Base-by-base conservation (phyloP, 2,113 vertebrate genomes). In the Machaerirhynchus nigripectus region DNA sequence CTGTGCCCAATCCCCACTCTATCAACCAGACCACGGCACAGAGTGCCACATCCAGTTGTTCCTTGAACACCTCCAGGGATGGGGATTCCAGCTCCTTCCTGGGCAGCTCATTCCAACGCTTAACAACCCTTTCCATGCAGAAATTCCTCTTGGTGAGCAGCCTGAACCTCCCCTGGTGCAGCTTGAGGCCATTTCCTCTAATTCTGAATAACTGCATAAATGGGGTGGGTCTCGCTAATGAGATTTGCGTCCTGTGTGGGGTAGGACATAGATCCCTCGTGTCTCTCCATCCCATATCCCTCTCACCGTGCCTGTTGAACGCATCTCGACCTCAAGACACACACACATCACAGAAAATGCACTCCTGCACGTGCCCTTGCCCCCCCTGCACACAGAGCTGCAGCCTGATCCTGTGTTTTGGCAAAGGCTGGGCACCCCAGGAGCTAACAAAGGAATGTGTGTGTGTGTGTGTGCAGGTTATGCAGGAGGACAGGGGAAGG, bases 351-450 rank as follows among this genome's bases (percentile, higher is more conserved):
- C 47, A 87, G 56, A 70, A 70, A 44, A 49, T 10, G 1, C 10
- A 10, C 8, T 28, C 10, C 6, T 67, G 33, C 42, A 68, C 0
- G 0, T 44, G 10, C 6, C 28, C 12, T 57, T 13, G 1, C 11
- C 44, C 64, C 39, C 24, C 15, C 26, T 80, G 40, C 63, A 53
- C 0, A 0, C 2, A 82, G 23, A 55, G 26, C 59, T 91, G 47
- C 74, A 78, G 49, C 22, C 59, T 59, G 30, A 20, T 20, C 20
- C 17, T 1, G 7, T 44, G 26, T 46, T 64, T 76, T 35, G 69
- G 53, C 65, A 63, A 74, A 60, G 44, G 49, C 31, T 49, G 37
- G 22, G n/a, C 44, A 74, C 35, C 10, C 6, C 56, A 67, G 59
- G 19, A 46, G n/a, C 7, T 35, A n/a, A 30, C 15, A 65, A 35